Percentiles rank a stretch among this genome's conserved stretches.
These are phyloP conservation scores for Callinectes sapidus DNA, from an alignment of 2,888 invertebrate genomes.

Conservation along the genomic window DNA sequence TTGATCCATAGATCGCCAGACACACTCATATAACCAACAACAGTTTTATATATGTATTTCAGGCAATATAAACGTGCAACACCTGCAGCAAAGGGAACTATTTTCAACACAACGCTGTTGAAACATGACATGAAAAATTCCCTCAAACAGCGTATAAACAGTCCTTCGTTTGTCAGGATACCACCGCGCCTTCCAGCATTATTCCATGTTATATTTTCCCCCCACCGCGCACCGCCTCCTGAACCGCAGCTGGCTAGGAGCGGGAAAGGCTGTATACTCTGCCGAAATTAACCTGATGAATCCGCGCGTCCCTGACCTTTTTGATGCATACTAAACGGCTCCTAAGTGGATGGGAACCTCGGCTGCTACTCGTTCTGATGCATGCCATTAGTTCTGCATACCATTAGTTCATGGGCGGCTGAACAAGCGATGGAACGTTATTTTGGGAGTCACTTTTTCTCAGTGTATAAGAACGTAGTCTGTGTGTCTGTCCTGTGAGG, in stretches of 20 bases:
- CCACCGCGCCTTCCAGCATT: background rate
- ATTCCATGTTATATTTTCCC: background rate
- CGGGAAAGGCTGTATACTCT: background rate
- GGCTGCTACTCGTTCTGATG: background rate
- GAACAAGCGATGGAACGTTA: background rate
- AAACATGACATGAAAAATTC: background rate
- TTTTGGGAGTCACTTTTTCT: background rate
- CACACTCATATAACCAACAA: background rate
- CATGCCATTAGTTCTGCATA: background rate
- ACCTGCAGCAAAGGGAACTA: background rate
- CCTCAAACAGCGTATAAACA: background rate
- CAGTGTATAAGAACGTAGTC: background rate
- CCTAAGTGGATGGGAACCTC: background rate
- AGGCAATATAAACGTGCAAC: background rate
- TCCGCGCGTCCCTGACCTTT: background rate
- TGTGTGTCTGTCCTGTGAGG: background rate
- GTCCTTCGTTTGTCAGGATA: background rate
- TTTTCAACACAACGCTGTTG: background rate
- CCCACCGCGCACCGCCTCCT: background rate
- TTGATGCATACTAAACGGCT: background rate
- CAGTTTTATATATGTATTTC: background rate
- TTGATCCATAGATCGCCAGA: background rate
- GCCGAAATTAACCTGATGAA: background rate
- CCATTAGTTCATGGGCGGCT: background rate
- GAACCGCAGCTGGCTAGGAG: background rate